Conservation (phyloP, 1,140 invertebrate genomes). For the Oncopodura yosiiana region DNA sequence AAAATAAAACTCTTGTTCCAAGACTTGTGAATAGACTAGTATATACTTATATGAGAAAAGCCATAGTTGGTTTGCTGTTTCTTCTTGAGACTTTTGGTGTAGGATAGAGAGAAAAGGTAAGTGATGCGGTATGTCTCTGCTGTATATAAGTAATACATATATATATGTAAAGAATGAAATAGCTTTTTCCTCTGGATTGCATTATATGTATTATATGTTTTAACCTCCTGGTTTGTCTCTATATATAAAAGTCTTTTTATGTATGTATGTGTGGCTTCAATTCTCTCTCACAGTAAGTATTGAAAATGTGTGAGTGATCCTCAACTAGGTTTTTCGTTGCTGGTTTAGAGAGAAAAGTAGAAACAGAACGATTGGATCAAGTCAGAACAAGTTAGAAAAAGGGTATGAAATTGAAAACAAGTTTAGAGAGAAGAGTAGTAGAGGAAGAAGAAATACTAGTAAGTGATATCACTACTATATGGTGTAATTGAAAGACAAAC, state of each 20-base stretch:
- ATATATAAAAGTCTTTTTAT: too few relatives aligned
- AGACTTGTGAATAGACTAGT: neutral
- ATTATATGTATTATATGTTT: neutral
- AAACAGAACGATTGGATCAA: constrained; percentile 22
- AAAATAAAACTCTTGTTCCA: neutral
- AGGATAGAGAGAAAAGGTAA: too few relatives aligned
- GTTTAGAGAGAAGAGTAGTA: constrained; percentile 19
- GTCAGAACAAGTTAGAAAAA: constrained; percentile 18
- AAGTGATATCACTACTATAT: too few relatives aligned
- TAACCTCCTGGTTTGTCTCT: neutral
- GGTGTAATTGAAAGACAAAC: constrained; percentile 21
- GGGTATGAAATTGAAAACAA: constrained; percentile 33
- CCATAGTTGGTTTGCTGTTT: constrained; percentile 2
- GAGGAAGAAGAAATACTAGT: constrained; percentile 11
- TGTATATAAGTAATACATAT: too few relatives aligned
- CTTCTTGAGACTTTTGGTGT: too few relatives aligned
- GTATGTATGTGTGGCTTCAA: too few relatives aligned
- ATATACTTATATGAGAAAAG: neutral
- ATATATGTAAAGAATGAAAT: too few relatives aligned
- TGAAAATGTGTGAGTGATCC: too few relatives aligned
- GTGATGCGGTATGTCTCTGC: too few relatives aligned
- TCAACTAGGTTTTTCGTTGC: neutral
- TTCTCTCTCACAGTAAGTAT: neutral
- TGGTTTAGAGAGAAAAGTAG: constrained; percentile 9
- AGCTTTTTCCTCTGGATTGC: too few relatives aligned